Evolutionary conservation across 1,140 invertebrate genomes (phyloP).

Genomic region (Caenorhabditis latens): DNA sequence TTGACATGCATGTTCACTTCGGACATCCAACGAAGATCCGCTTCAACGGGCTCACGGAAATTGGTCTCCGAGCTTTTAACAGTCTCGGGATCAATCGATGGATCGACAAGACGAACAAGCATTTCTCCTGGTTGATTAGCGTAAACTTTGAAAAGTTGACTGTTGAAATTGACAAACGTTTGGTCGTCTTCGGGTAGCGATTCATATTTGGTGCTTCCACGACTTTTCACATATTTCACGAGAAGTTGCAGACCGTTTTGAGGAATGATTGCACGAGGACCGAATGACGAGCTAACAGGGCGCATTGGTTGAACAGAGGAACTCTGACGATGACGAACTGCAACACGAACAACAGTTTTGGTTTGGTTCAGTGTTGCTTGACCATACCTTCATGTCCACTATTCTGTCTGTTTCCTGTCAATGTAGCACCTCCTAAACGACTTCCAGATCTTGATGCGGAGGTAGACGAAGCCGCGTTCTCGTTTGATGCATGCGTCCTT

Average conservation of each 20-base stretch:
- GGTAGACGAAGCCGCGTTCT: neutral
- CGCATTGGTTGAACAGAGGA: neutral
- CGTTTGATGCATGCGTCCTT: neutral
- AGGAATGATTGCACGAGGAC: neutral
- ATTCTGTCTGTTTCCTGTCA: too few species aligned
- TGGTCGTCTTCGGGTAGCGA: neutral
- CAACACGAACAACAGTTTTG: neutral
- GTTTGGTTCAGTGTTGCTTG: too few species aligned
- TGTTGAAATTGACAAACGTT: neutral
- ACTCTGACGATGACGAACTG: neutral
- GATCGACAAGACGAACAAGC: neutral
- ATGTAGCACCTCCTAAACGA: too few species aligned
- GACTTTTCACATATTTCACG: neutral
- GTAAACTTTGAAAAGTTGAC: neutral
- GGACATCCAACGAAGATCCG: slow-evolving; percentile 38
- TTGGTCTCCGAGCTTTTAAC: neutral
- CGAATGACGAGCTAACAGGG: neutral
- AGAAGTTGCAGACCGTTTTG: neutral
- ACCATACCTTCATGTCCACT: too few species aligned
- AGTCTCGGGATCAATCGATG: neutral
- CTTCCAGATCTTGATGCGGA: too few species aligned
- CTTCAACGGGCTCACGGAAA: neutral
- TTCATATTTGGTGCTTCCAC: neutral
- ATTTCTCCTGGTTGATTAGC: slow-evolving; percentile 5
- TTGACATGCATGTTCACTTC: neutral